These are phyloP conservation scores for Latrodectus hesperus DNA, from an alignment of 2,888 invertebrate species.

Conservation along the genomic window DNA sequence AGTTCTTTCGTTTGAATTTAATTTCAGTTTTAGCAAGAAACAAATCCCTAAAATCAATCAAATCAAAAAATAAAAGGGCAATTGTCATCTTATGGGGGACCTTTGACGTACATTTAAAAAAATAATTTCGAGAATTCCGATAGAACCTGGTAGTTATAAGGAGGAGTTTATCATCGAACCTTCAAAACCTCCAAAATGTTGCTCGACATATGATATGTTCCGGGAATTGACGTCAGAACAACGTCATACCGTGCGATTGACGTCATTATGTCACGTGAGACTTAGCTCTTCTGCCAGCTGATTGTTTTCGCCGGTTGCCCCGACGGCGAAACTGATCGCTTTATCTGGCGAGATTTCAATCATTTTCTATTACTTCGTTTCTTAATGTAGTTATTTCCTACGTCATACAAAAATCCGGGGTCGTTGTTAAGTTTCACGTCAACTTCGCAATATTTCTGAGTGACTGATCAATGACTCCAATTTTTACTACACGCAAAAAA, in stretches of 20 bases:
- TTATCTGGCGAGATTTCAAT: conserved; percentile 23
- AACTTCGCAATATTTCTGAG: too few relatives aligned
- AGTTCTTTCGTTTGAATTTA: too few relatives aligned
- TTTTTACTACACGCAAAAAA: too few relatives aligned
- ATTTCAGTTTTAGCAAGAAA: too few relatives aligned
- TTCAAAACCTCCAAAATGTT: conserved; percentile 17
- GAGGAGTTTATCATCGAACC: neutral
- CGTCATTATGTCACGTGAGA: conserved; percentile 53
- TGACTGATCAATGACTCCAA: too few relatives aligned
- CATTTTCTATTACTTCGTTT: neutral
- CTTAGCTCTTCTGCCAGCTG: conserved; percentile 51
- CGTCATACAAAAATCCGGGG: too few relatives aligned
- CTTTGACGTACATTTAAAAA: neutral
- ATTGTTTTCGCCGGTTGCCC: conserved; percentile 25
- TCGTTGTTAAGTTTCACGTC: too few relatives aligned
- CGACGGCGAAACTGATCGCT: conserved; percentile 19
- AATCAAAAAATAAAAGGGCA: too few relatives aligned
- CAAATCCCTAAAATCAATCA: too few relatives aligned
- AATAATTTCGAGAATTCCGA: neutral
- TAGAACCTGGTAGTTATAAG: neutral
- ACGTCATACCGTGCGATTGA: conserved; percentile 58
- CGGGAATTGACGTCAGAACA: conserved; percentile 64
- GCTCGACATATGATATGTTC: conserved; percentile 60
- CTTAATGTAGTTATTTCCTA: too few relatives aligned
- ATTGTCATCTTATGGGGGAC: too few relatives aligned